Percentiles rank a stretch among this genome's conserved stretches.
Evolutionary conservation across 2,113 vertebrate genomes (phyloP).

Genomic region (Strix uralensis): DNA sequence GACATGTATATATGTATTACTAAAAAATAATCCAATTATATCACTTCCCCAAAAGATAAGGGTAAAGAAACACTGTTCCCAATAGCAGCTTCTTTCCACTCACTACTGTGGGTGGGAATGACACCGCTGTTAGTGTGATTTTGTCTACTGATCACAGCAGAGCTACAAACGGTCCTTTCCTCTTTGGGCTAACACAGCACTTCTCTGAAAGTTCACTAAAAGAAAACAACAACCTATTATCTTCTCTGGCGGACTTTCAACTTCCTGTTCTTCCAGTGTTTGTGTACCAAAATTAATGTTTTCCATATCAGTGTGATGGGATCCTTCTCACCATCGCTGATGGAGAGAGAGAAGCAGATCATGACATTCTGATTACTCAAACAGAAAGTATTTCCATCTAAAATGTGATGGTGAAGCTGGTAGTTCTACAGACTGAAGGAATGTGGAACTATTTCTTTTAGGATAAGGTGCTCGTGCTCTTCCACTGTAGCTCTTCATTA

Average conservation of each 20-base stretch:
- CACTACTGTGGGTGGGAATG: background rate
- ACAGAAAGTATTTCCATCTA: accelerated
- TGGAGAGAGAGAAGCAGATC: background rate
- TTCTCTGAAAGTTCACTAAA: background rate
- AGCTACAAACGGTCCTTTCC: background rate
- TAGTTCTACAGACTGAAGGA: background rate
- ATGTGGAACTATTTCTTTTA: background rate
- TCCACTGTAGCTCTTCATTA: background rate
- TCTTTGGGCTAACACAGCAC: background rate
- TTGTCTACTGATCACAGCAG: background rate
- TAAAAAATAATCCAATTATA: background rate
- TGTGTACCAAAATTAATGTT: background rate
- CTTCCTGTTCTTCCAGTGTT: background rate
- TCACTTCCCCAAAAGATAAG: background rate
- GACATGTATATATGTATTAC: background rate
- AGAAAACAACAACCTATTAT: background rate
- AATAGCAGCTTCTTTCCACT: background rate
- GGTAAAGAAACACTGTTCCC: background rate
- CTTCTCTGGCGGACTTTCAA: background rate
- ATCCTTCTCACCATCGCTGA: background rate
- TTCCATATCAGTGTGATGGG: background rate
- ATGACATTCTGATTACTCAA: background rate
- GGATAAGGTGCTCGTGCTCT: background rate
- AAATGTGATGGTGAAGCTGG: background rate
- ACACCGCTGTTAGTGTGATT: background rate